phyloP scores from a whole-genome alignment of 2,797 vertebrate genomes.

The Acrocephalus scirpaceus region DNA sequence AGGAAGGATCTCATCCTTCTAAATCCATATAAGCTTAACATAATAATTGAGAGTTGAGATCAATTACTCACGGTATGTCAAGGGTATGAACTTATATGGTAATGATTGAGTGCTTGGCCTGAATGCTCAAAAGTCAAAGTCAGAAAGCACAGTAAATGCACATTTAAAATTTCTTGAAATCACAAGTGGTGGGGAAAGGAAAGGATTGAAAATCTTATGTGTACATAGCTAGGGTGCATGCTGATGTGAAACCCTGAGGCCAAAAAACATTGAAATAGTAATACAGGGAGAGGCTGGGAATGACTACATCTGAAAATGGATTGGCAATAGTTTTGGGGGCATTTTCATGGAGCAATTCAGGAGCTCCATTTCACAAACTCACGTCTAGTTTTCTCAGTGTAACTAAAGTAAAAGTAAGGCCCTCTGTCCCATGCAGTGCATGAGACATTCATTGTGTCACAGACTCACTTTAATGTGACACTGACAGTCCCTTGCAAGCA shows the following conservation, averaged over 20 bases:
- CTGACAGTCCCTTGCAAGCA: not conserved
- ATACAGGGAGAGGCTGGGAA: not conserved
- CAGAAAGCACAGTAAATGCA: constrained; percentile 49
- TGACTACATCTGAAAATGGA: not conserved
- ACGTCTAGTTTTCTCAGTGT: not conserved
- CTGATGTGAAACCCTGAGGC: not conserved
- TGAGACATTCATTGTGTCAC: not conserved
- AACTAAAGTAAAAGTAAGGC: not conserved
- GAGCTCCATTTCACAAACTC: not conserved
- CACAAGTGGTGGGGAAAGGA: not conserved
- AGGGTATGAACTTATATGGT: constrained; percentile 57
- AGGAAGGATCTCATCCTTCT: constrained; percentile 67
- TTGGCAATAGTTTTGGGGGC: not conserved
- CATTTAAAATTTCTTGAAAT: constrained; percentile 37
- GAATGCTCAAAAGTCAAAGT: constrained; percentile 69
- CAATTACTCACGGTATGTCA: constrained; percentile 69
- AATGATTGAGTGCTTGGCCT: constrained; percentile 62
- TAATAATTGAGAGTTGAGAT: constrained; percentile 68
- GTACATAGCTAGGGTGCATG: not conserved
- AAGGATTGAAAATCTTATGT: not conserved
- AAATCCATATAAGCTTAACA: constrained; percentile 71
- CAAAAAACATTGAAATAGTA: not conserved
- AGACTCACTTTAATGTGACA: not conserved
- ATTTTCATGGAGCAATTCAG: not conserved
- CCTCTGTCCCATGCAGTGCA: not conserved